These are phyloP conservation scores for Philaethria dido DNA, from an alignment of 2,888 invertebrate species.

Conservation along the genomic window DNA sequence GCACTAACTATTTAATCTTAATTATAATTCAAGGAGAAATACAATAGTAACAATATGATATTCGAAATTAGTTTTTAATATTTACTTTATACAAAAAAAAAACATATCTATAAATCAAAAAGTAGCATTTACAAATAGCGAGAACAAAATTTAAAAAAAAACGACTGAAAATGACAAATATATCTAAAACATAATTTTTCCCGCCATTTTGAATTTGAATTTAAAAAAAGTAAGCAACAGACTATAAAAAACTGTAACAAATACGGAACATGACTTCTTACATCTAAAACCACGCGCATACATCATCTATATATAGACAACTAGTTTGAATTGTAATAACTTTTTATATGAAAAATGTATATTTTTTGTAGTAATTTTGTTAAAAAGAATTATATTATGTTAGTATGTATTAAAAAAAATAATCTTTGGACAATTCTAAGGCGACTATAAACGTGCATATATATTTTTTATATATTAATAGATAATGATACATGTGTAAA, in stretches of 20 bases:
- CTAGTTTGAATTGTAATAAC: slow-evolving; percentile 12
- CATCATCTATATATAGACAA: slow-evolving; percentile 25
- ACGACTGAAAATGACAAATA: no score
- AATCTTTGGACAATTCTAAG: neutral
- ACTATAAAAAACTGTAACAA: slow-evolving; percentile 5
- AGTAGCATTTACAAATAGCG: no score
- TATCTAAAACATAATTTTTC: neutral
- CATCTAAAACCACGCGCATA: slow-evolving; percentile 6
- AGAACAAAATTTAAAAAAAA: no score
- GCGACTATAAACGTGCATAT: no score
- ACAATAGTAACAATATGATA: neutral
- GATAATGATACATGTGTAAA: no score
- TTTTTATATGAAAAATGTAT: neutral
- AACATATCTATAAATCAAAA: no score
- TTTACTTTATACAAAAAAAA: neutral
- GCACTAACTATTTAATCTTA: slow-evolving; percentile 65
- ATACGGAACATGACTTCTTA: slow-evolving; percentile 23
- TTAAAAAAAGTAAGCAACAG: slow-evolving; percentile 5
- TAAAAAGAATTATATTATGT: neutral
- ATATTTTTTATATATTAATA: no score
- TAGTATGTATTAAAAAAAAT: neutral
- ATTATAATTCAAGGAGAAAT: slow-evolving; percentile 19
- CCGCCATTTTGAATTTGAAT: neutral
- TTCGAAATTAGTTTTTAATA: neutral
- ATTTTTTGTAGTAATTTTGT: neutral